Evolutionary conservation across 2,888 invertebrate species (phyloP).

Genomic region (Allygus modestus): DNA sequence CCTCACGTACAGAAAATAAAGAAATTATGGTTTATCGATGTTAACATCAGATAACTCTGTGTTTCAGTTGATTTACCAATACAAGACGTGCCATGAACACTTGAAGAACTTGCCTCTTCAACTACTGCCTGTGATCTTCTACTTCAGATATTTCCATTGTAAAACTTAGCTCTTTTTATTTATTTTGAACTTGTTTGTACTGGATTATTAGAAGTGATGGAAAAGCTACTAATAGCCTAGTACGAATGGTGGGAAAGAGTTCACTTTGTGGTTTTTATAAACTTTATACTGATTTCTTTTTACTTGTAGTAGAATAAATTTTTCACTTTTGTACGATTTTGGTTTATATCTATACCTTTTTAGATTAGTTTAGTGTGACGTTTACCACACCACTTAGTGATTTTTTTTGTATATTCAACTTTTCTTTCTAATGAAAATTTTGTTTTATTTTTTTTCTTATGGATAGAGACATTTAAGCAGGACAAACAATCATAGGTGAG

Average conservation of each 20-base stretch:
- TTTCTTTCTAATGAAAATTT: too few species aligned
- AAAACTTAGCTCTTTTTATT: conserved; percentile 11
- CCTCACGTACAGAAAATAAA: too few species aligned
- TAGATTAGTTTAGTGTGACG: too few species aligned
- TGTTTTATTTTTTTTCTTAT: too few species aligned
- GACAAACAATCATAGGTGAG: too few species aligned
- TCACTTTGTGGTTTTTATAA: not conserved
- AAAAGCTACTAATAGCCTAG: conserved; percentile 25
- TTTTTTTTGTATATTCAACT: too few species aligned
- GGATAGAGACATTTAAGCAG: too few species aligned
- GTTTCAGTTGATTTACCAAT: conserved; percentile 10
- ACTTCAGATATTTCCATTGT: not conserved
- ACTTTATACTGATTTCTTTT: conserved; percentile 1
- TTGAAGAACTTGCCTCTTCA: conserved; percentile 23
- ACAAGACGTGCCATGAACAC: not conserved
- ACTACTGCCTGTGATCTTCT: conserved; percentile 3
- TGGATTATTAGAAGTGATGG: conserved; percentile 36
- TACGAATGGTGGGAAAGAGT: conserved; percentile 44
- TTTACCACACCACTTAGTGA: too few species aligned
- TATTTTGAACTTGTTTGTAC: conserved; percentile 43
- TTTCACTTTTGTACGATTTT: conserved; percentile 4
- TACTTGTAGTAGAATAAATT: conserved; percentile 23
- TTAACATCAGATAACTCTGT: too few species aligned
- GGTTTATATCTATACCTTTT: too few species aligned
- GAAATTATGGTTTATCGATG: too few species aligned